phyloP scores from a whole-genome alignment of 2,113 vertebrate species.

The Caracal caracal region DNA sequence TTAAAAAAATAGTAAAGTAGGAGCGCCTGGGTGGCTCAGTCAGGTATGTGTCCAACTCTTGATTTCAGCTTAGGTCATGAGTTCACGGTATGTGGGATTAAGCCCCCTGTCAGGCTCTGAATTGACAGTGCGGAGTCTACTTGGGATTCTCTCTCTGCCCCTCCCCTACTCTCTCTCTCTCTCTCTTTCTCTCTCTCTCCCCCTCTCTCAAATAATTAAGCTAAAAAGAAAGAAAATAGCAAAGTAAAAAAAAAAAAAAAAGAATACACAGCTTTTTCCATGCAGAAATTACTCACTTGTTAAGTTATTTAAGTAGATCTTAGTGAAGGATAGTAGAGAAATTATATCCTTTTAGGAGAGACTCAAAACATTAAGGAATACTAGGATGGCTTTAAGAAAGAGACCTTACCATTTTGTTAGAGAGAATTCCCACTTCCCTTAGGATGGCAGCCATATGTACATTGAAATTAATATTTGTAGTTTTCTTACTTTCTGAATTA shows the following conservation, averaged over 20 bases:
- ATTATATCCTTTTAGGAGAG: not conserved
- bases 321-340: conserved; percentile 19
- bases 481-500: conserved; percentile 2
- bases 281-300: not conserved
- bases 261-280: not conserved
- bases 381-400: conserved; percentile 11
- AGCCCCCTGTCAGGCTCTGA: too few relatives aligned
- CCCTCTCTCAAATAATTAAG: too few relatives aligned
- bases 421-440: not conserved
- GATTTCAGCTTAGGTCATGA: too few relatives aligned
- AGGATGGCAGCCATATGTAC: not conserved
- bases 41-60: too few relatives aligned
- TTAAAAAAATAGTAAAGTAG: not conserved
- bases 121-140: too few relatives aligned
- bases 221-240: not conserved
- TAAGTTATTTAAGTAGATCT: not conserved
- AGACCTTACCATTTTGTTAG: not conserved
- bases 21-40: too few relatives aligned
- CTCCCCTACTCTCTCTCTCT: too few relatives aligned
- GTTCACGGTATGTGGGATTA: too few relatives aligned
- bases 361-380: conserved; percentile 3
- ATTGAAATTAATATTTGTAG: not conserved
- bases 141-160: too few relatives aligned
- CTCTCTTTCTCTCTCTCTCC: too few relatives aligned
- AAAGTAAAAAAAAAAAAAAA: not conserved